These are phyloP conservation scores for Diadegma fenestrale DNA, from an alignment of 2,888 invertebrate genomes.

Conservation along the genomic window DNA sequence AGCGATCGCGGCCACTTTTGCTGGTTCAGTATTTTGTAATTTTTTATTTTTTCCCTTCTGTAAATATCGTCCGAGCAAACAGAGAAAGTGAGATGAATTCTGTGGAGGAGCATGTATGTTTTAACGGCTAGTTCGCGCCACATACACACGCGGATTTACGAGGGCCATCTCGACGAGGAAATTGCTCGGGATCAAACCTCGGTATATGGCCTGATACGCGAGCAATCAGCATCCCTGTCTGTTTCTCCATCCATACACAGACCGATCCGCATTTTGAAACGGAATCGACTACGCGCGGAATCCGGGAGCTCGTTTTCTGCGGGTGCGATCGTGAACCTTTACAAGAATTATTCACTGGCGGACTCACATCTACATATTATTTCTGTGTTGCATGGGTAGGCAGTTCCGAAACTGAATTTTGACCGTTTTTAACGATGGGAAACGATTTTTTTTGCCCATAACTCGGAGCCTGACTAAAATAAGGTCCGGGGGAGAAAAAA, in stretches of 20 bases:
- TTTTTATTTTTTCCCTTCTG: background rate
- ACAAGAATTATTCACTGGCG: background rate
- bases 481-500: background rate
- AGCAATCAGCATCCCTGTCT: constrained; percentile 34
- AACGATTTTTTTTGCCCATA: constrained; percentile 41
- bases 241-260: background rate
- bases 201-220: constrained; percentile 28
- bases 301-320: constrained; percentile 39
- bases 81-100: background rate
- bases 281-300: constrained; percentile 41
- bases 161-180: constrained; percentile 65
- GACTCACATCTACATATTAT: background rate
- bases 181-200: constrained; percentile 67
- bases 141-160: constrained; percentile 59
- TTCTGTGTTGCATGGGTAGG: background rate
- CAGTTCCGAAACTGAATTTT: constrained; percentile 18
- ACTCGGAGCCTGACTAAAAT: constrained; percentile 5
- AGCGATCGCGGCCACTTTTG: background rate
- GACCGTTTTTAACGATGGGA: constrained; percentile 38
- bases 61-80: constrained; percentile 1
- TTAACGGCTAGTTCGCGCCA: constrained; percentile 60
- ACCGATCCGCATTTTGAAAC: constrained; percentile 9
- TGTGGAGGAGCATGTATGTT: constrained; percentile 37
- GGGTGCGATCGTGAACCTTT: constrained; percentile 4
- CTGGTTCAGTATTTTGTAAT: background rate